Evolutionary conservation across 2,797 vertebrate species (phyloP).

Genomic region (Thaleichthys pacificus): DNA sequence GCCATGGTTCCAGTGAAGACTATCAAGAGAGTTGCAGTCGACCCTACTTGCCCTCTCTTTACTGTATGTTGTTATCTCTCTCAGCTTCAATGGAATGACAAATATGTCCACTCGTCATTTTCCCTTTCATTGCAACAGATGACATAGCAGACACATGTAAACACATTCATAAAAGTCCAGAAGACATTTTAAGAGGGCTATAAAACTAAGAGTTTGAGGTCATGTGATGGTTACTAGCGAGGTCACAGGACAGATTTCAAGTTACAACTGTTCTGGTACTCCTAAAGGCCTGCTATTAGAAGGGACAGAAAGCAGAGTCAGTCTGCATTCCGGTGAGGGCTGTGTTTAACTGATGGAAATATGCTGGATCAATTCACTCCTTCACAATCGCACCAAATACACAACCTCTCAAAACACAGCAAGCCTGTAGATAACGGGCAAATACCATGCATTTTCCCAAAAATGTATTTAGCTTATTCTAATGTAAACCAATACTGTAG

Average conservation of each 20-base stretch:
- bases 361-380: constrained; percentile 33
- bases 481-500: not conserved
- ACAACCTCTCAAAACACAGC: constrained; percentile 29
- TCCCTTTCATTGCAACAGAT: constrained; percentile 3
- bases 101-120: constrained; percentile 28
- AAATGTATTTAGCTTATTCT: constrained; percentile 1
- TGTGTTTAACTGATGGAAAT: constrained; percentile 33
- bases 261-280: constrained; percentile 42
- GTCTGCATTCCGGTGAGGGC: constrained; percentile 58
- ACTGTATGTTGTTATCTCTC: constrained; percentile 3
- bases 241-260: constrained; percentile 45
- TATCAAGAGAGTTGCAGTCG: constrained; percentile 18
- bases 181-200: constrained; percentile 44
- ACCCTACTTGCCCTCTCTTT: constrained; percentile 20
- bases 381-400: constrained; percentile 28
- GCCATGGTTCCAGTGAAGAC: constrained; percentile 35
- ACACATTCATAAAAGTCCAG: constrained; percentile 36
- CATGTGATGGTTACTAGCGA: constrained; percentile 29
- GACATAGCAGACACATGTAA: constrained; percentile 29
- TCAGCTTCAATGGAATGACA: constrained; percentile 17
- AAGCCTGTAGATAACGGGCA: not conserved
- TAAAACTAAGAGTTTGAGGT: constrained; percentile 42
- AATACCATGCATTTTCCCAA: constrained; percentile 1
- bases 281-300: constrained; percentile 39
- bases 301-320: constrained; percentile 54